Evolutionary conservation across 2,888 invertebrate genomes (phyloP), one percentile per base, ranked within the genome.

Genomic region (Trachelus tabidus): DNA sequence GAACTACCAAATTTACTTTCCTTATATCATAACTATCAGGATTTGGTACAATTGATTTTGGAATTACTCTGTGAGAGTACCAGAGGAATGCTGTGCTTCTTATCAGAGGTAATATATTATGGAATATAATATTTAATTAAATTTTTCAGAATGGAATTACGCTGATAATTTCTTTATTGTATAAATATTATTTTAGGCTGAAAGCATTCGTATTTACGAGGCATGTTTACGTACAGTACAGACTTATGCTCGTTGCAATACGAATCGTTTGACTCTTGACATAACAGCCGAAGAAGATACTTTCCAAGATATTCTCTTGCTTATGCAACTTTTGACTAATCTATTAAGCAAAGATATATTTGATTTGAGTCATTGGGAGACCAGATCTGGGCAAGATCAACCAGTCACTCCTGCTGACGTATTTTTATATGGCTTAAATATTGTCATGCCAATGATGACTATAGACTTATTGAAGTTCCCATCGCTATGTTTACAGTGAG

Each of bases 11-110:
- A 93, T n/a, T 93, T 97, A 74, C 90, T 97, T 78, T 95, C 93
- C 80, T 90, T 95, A 56, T 97, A 96, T 89, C 95, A 96, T 91
- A 96, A 96, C 91, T 96, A 96, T 90, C 95, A 95, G 77, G 94
- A 95, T 78, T 94, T 97, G 79, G 96, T 97, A 75, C 94, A 96
- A 86, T 93, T 96, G 23, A 94, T 96, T 73, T 92, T 96, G 80
- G 95, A 95, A 88, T 91, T 97, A 69, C 95, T 96, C 81, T 94
- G 94, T 69, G 95, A 95, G 87, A 94, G 95, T 85, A 95, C 96
- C 1, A 94, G 95, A 85, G 93, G 94, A 81, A 95, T 96, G 93
- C 91, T 96, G 77, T 94, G 95, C 85, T 95, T 94, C 84, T 91
- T 94, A 15, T 85, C 89, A 30, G 84, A 89, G 84, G 92, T 92